These are phyloP conservation scores for Bergia puertoricense DNA, from an alignment of 92 coral and sea anemone genomes.

Conservation along the genomic window DNA sequence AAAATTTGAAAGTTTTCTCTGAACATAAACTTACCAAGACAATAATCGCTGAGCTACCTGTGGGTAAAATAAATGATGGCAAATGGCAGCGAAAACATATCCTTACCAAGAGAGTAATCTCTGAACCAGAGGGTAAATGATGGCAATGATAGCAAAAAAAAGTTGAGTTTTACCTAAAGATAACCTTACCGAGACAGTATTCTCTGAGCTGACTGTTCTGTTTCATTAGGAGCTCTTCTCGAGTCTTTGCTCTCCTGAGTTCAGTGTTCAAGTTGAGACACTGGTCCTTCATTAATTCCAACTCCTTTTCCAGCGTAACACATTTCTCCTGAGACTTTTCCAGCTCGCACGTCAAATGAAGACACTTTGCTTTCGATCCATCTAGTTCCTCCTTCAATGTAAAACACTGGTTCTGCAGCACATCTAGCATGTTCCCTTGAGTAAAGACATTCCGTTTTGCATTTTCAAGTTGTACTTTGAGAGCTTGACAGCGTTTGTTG, in stretches of 20 bases:
- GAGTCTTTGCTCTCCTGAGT: slow-evolving; percentile 74
- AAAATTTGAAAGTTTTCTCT: background rate
- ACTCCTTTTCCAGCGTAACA: slow-evolving; percentile 66
- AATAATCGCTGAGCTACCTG: slow-evolving; percentile 60
- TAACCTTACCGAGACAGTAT: slow-evolving; percentile 70
- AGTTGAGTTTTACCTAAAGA: background rate
- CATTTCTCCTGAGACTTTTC: slow-evolving; percentile 75
- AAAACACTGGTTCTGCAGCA: slow-evolving; percentile 93
- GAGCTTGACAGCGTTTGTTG: slow-evolving; percentile 76
- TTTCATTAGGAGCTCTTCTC: slow-evolving; percentile 73
- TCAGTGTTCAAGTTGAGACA: slow-evolving; percentile 67
- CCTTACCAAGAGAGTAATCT: slow-evolving; percentile 68
- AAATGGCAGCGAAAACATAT: background rate
- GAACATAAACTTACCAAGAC: slow-evolving; percentile 61
- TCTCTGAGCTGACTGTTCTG: slow-evolving; percentile 78
- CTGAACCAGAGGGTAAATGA: too few relatives aligned
- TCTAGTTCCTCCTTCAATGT: slow-evolving; percentile 81
- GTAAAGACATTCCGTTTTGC: slow-evolving; percentile 83
- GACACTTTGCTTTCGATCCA: slow-evolving; percentile 70
- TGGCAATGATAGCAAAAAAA: background rate
- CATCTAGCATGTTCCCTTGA: slow-evolving; percentile 95
- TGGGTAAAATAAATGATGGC: too few relatives aligned
- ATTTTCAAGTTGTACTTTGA: slow-evolving; percentile 79
- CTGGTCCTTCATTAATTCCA: slow-evolving; percentile 71
- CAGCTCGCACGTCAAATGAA: slow-evolving; percentile 69